Evolutionary conservation across 2,113 vertebrate genomes (phyloP).

Genomic region (Anarrhichthys ocellatus): DNA sequence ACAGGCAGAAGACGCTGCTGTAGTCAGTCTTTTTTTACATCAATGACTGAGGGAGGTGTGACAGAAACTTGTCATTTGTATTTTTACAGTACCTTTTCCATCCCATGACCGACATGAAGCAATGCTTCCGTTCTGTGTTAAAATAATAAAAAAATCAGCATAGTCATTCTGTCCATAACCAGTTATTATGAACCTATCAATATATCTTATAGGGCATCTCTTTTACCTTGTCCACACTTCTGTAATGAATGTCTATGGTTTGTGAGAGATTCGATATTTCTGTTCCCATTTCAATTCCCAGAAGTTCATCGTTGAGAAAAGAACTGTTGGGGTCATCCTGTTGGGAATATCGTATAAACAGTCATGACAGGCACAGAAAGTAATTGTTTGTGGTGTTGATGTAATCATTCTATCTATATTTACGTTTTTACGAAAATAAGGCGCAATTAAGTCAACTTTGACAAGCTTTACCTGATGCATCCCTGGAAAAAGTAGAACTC

Average conservation of each 20-base stretch:
- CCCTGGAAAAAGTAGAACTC: constrained; percentile 28
- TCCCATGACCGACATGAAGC: constrained; percentile 55
- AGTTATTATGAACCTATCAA: not conserved
- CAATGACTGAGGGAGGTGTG: not conserved
- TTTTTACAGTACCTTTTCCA: constrained; percentile 27
- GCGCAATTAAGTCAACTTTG: not conserved
- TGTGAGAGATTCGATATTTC: constrained; percentile 55
- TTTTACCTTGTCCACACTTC: constrained; percentile 42
- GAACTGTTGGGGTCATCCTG: not conserved
- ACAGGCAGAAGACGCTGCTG: not conserved
- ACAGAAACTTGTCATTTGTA: not conserved
- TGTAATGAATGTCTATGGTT: constrained; percentile 41
- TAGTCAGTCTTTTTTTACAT: not conserved
- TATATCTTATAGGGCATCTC: not conserved
- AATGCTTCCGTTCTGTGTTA: not conserved
- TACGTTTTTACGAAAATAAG: too few species aligned
- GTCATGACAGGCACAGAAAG: not conserved
- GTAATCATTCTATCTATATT: not conserved
- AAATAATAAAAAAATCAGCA: not conserved
- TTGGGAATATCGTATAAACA: not conserved
- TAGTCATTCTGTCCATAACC: not conserved
- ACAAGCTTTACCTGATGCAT: constrained; percentile 32
- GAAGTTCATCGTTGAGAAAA: constrained; percentile 15
- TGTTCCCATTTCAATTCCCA: constrained; percentile 60
- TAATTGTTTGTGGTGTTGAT: not conserved